These are phyloP conservation scores for Drosophila parthenogenetica DNA, from an alignment of 2,888 invertebrate species.

Conservation along the genomic window DNA sequence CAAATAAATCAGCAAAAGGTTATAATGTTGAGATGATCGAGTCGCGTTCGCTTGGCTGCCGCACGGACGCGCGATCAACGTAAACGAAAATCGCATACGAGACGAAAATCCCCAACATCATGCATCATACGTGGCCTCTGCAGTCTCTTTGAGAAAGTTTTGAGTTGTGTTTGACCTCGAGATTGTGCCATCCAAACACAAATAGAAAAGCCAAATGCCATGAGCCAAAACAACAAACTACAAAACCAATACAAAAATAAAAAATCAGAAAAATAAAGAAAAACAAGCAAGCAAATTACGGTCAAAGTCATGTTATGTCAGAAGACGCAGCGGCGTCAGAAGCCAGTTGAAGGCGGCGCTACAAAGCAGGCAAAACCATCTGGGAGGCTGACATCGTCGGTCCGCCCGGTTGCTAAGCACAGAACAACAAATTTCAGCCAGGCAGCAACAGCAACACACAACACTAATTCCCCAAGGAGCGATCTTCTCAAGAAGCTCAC, in stretches of 20 bases:
- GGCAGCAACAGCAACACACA: constrained; percentile 60
- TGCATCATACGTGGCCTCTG: constrained; percentile 85
- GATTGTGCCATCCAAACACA: constrained; percentile 31
- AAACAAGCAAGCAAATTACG: constrained; percentile 29
- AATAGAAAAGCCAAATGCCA: constrained; percentile 16
- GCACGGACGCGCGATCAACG: constrained; percentile 61
- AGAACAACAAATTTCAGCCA: constrained; percentile 52
- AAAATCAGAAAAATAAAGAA: not conserved
- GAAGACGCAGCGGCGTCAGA: constrained; percentile 30
- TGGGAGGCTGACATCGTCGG: constrained; percentile 61
- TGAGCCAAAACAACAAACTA: constrained; percentile 21
- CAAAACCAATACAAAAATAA: constrained; percentile 14
- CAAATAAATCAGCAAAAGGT: constrained; percentile 36
- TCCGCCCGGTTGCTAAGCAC: constrained; percentile 66
- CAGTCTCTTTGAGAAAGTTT: constrained; percentile 72
- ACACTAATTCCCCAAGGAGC: not conserved
- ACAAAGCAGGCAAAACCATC: constrained; percentile 58
- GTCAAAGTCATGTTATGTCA: constrained; percentile 32
- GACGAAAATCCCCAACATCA: constrained; percentile 84
- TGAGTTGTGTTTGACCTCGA: constrained; percentile 28
- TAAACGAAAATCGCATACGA: constrained; percentile 52
- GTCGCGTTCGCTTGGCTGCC: constrained; percentile 56
- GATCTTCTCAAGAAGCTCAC: not conserved
- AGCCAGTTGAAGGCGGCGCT: constrained; percentile 72
- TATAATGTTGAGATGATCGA: constrained; percentile 52